Percentiles rank a stretch among this genome's conserved stretches.
These are phyloP conservation scores for Trogon melanurus DNA, from an alignment of 2,113 vertebrate species.

Conservation along the genomic window DNA sequence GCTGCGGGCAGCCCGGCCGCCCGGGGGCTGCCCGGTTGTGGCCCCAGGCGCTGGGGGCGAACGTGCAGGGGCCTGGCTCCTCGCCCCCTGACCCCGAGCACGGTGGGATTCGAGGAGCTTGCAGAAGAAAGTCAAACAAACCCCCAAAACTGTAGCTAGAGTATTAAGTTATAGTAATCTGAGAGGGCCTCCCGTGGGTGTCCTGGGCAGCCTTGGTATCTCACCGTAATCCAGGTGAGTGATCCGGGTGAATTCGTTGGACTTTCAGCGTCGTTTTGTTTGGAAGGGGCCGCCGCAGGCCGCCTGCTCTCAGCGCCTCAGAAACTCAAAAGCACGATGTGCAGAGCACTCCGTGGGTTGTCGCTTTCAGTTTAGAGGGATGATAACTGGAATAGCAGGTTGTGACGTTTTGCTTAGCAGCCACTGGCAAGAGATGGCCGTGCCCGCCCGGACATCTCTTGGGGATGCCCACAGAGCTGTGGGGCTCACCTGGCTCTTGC, in stretches of 20 bases:
- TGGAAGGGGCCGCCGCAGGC: neutral
- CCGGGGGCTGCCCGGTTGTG: neutral
- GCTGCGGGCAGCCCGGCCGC: neutral
- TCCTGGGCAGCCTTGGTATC: too few relatives aligned
- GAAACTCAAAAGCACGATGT: accelerated
- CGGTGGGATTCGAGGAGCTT: neutral
- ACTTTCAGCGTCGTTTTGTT: neutral
- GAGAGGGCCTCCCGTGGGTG: neutral
- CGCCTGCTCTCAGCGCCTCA: accelerated
- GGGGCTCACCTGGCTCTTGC: neutral
- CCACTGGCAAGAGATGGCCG: accelerated
- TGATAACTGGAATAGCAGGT: accelerated
- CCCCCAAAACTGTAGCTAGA: accelerated
- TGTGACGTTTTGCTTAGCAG: accelerated
- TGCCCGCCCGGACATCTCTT: neutral
- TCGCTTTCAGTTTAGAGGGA: neutral
- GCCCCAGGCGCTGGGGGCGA: neutral
- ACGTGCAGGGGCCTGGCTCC: neutral
- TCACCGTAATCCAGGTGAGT: neutral
- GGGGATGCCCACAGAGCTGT: accelerated
- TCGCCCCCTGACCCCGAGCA: neutral
- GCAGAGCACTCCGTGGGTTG: accelerated
- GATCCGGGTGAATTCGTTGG: neutral
- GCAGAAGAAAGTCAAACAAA: neutral
- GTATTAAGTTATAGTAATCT: accelerated